A percentile compares a stretch with the other conserved stretches of the same genome.
These are phyloP conservation scores for Ceratina japonica DNA, from an alignment of 1,140 invertebrate species.

Conservation along the genomic window DNA sequence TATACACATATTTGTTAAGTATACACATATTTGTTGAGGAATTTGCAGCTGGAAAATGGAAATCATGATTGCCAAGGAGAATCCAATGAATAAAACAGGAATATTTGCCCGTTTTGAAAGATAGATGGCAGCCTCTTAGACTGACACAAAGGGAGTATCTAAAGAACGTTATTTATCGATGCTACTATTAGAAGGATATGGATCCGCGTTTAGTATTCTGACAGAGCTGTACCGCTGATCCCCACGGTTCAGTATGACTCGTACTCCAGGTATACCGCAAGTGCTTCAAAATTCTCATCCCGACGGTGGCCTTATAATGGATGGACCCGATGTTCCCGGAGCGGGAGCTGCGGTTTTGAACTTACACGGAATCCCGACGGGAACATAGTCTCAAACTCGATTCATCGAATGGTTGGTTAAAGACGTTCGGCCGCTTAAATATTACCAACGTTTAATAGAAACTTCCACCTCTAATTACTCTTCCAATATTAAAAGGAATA, in stretches of 20 bases:
- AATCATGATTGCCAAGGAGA: too few relatives aligned
- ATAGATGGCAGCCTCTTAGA: background rate
- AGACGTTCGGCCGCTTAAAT: background rate
- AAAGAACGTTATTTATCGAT: background rate
- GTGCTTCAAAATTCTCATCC: conserved; percentile 27
- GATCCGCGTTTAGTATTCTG: conserved; percentile 28
- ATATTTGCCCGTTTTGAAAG: too few relatives aligned
- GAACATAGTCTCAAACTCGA: background rate
- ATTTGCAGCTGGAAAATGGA: too few relatives aligned
- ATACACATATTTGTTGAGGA: too few relatives aligned
- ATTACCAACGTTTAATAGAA: background rate
- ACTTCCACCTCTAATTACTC: too few relatives aligned
- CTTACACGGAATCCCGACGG: background rate
- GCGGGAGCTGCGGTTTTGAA: background rate
- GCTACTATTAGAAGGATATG: background rate
- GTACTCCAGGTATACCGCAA: conserved; percentile 12
- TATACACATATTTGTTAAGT: too few relatives aligned
- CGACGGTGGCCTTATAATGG: conserved; percentile 8
- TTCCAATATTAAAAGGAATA: too few relatives aligned
- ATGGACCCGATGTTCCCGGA: background rate
- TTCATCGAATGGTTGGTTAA: background rate
- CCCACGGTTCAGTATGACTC: conserved; percentile 1
- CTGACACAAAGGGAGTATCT: background rate
- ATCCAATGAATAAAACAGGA: too few relatives aligned
- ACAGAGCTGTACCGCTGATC: conserved; percentile 13